Conservation (phyloP, 2,113 vertebrate species). For the Laterallus jamaicensis region DNA sequence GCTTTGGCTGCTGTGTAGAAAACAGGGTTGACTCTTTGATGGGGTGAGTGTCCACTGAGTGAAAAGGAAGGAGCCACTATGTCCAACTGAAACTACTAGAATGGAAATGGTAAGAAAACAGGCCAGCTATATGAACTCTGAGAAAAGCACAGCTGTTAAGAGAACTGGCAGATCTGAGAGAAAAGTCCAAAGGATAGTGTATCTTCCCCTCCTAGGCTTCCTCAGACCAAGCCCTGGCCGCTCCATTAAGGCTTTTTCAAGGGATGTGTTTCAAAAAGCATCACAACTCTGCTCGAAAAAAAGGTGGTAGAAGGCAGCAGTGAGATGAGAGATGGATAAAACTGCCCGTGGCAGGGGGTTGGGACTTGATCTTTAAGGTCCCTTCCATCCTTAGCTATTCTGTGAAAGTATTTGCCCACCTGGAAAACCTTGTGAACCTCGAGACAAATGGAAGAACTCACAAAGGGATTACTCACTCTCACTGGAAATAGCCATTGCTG, state of each 20-base stretch:
- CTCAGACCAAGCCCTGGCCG: neutral
- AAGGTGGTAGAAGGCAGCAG: neutral
- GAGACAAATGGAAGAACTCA: neutral
- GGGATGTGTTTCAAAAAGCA: neutral
- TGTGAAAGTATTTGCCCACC: neutral
- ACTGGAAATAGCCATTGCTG: neutral
- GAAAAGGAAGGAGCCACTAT: neutral
- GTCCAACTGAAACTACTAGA: neutral
- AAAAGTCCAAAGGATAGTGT: neutral
- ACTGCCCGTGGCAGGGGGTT: neutral
- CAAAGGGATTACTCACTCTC: slow-evolving; percentile 19
- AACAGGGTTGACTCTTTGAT: neutral
- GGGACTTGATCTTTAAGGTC: too few species aligned
- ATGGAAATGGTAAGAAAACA: neutral
- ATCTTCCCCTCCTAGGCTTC: neutral
- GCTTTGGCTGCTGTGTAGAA: neutral
- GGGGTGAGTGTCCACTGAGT: rapidly evolving
- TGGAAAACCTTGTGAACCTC: neutral
- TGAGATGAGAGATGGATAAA: neutral
- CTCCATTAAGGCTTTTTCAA: neutral
- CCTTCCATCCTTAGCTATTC: too few species aligned
- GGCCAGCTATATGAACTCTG: neutral
- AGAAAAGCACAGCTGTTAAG: neutral
- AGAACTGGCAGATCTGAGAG: neutral
- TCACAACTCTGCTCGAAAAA: neutral